Percentiles rank a stretch among this genome's conserved stretches.
Evolutionary conservation across 2,797 vertebrate genomes (phyloP).

Genomic region (Bryconaethiops microstoma): DNA sequence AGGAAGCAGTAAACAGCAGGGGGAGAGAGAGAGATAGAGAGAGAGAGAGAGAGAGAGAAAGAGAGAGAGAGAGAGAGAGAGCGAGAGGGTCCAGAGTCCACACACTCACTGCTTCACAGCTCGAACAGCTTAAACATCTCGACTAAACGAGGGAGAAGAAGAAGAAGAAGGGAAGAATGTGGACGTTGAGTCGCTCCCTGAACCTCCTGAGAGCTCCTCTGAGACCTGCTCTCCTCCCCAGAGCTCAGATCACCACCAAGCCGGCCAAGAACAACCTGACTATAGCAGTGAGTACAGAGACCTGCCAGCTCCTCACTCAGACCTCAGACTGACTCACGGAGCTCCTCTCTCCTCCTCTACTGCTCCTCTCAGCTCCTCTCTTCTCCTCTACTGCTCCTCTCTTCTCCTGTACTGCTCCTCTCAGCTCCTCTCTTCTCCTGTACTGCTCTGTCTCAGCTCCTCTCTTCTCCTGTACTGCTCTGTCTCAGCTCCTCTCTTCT

Average conservation of each 20-base stretch:
- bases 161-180: slow-evolving; percentile 56
- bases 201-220: slow-evolving; percentile 62
- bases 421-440: too few relatives aligned
- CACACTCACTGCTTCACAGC: too few relatives aligned
- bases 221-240: slow-evolving; percentile 56
- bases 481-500: background rate
- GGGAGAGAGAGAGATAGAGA: slow-evolving; percentile 43
- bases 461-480: slow-evolving; percentile 13
- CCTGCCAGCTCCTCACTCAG: too few relatives aligned
- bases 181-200: slow-evolving; percentile 61
- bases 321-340: too few relatives aligned
- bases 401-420: too few relatives aligned
- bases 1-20: slow-evolving; percentile 48
- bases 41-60: too few relatives aligned
- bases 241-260: slow-evolving; percentile 60
- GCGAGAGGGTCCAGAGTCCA: slow-evolving; percentile 25
- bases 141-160: background rate
- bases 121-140: background rate
- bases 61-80: too few relatives aligned
- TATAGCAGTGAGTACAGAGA: slow-evolving; percentile 64
- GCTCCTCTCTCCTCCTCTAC: too few relatives aligned
- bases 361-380: too few relatives aligned
- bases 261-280: slow-evolving; percentile 66
- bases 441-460: too few relatives aligned
- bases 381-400: too few relatives aligned